These are phyloP conservation scores for Adrianichthys oophorus DNA, from an alignment of 2,797 vertebrate species.

Conservation along the genomic window DNA sequence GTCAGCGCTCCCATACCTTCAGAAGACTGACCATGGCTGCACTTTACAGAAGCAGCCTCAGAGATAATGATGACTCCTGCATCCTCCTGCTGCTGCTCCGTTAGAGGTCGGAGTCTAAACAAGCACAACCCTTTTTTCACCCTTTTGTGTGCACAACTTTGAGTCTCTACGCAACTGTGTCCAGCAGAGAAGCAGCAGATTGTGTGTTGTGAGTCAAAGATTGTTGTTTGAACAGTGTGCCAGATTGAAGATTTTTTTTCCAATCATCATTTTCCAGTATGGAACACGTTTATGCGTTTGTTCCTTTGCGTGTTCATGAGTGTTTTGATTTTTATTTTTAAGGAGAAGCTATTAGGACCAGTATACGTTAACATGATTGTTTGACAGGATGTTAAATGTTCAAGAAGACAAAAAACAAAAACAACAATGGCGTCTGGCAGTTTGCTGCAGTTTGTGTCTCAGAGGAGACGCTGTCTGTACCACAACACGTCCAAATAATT, in stretches of 20 bases:
- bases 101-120: conserved; percentile 31
- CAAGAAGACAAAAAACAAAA: not conserved
- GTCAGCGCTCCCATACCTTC: conserved; percentile 2
- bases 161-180: conserved; percentile 49
- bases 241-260: no score
- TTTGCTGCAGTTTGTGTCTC: conserved; percentile 3
- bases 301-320: no score
- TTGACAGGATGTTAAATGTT: no score
- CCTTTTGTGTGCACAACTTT: conserved; percentile 46
- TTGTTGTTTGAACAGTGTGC: no score
- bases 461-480: conserved; percentile 6
- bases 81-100: conserved; percentile 12
- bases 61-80: conserved; percentile 61
- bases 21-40: conserved; percentile 56
- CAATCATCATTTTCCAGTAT: no score
- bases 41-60: conserved; percentile 42
- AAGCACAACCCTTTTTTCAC: conserved; percentile 3
- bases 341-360: no score
- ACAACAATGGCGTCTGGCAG: conserved; percentile 9
- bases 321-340: no score
- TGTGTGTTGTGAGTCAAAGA: no score
- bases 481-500: conserved; percentile 34
- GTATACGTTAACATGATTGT: no score
- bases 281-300: no score
- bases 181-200: conserved; percentile 26